Evolutionary conservation across 1,140 invertebrate species (phyloP), one percentile per base, ranked within the genome.

Genomic region (Lepidostoma basale): DNA sequence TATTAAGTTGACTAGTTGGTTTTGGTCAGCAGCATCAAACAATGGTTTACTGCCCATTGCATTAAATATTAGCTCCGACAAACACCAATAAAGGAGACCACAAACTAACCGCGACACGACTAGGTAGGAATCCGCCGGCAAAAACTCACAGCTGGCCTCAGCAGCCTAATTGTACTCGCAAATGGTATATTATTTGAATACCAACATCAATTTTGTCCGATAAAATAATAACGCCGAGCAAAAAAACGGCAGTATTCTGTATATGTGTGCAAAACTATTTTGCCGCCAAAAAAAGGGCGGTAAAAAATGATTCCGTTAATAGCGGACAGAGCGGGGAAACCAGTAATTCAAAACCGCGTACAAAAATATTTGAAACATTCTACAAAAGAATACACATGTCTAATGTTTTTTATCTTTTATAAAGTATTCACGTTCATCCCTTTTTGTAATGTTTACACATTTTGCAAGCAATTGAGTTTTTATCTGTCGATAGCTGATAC

Each of bases 281-380:
- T 67, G 20, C 4, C 47, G 47, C 45, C 28, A n/a, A 52, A 47
- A 60, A 60, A 67, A 59, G 14, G 54, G 26, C 40, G 42, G 16
- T 30, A 67, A 67, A 67, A 67, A 47, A 10, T 60, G n/a, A 49
- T 44, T 67, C 65, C 65, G 65, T 67, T 67, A 67, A 59, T 59
- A 42, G 52, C 39, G 28, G 65, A 45, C 20, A 63, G 60, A 44
- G 62, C 25, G 8, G 8, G 52, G n/a, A n/a, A n/a, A n/a, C n/a
- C n/a, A n/a, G n/a, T n/a, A n/a, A n/a, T n/a, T n/a, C n/a, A n/a
- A n/a, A n/a, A n/a, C n/a, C n/a, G n/a, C n/a, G n/a, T n/a, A n/a
- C n/a, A n/a, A n/a, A n/a, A n/a, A n/a, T n/a, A n/a, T n/a, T n/a
- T n/a, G n/a, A n/a, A n/a, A n/a, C n/a, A n/a, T n/a, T n/a, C n/a